These are phyloP conservation scores for Antennarius striatus DNA, from an alignment of 2,113 vertebrate species.

Conservation along the genomic window DNA sequence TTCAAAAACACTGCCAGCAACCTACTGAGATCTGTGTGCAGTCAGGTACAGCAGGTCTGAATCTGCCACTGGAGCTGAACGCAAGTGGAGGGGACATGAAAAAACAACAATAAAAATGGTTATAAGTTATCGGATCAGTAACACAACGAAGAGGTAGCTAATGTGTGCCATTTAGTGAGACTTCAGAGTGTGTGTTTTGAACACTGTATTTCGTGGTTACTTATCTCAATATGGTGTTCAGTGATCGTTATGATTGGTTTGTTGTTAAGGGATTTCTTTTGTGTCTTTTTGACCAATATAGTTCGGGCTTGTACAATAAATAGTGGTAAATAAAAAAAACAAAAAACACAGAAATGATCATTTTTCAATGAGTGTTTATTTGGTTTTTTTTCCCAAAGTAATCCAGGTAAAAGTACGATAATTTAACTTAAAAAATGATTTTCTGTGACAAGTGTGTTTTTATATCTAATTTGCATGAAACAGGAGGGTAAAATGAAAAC, in stretches of 20 bases:
- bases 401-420: slow-evolving; percentile 28
- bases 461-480: slow-evolving; percentile 27
- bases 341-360: slow-evolving; percentile 38
- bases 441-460: neutral
- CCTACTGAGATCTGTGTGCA: slow-evolving; percentile 41
- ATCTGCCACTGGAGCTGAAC: slow-evolving; percentile 44
- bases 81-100: slow-evolving; percentile 14
- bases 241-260: slow-evolving; percentile 74
- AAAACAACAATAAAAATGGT: slow-evolving; percentile 12
- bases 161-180: slow-evolving; percentile 59
- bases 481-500: neutral
- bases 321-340: slow-evolving; percentile 67
- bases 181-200: slow-evolving; percentile 65
- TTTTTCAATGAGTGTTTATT: slow-evolving; percentile 68
- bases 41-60: slow-evolving; percentile 39
- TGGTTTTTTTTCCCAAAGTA: slow-evolving; percentile 51
- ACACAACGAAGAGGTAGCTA: slow-evolving; percentile 48
- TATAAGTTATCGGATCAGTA: slow-evolving; percentile 33
- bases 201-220: slow-evolving; percentile 75
- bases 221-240: slow-evolving; percentile 70
- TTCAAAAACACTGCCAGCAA: slow-evolving; percentile 75
- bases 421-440: slow-evolving; percentile 18
- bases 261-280: slow-evolving; percentile 74
- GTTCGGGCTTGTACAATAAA: slow-evolving; percentile 75
- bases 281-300: slow-evolving; percentile 73